Evolutionary conservation across 2,888 invertebrate genomes (phyloP).

Genomic region (Drosophila multiciliata): DNA sequence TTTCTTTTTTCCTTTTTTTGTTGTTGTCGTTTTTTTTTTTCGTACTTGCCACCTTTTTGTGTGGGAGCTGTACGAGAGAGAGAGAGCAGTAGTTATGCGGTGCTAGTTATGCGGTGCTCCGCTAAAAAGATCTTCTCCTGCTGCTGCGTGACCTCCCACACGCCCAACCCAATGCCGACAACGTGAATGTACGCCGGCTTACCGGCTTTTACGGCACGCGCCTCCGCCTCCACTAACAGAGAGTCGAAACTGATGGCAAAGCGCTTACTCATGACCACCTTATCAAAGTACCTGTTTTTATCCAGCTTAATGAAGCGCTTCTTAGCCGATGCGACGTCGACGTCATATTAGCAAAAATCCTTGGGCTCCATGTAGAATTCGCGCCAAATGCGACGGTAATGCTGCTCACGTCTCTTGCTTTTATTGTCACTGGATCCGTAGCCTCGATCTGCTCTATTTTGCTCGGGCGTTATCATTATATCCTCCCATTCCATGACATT

Average conservation of each 20-base stretch:
- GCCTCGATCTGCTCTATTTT: constrained; percentile 86
- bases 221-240: constrained; percentile 88
- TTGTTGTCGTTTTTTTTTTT: too few relatives aligned
- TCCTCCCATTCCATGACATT: constrained; percentile 86
- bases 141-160: constrained; percentile 87
- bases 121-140: constrained; percentile 88
- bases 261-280: constrained; percentile 83
- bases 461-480: constrained; percentile 85
- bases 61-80: too few relatives aligned
- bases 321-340: constrained; percentile 36
- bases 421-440: constrained; percentile 69
- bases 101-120: too few relatives aligned
- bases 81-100: too few relatives aligned
- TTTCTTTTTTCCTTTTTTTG: too few relatives aligned
- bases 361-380: constrained; percentile 71
- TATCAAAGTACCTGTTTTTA: constrained; percentile 73
- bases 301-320: constrained; percentile 28
- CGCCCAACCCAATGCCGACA: constrained; percentile 89
- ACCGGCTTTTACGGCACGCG: constrained; percentile 86
- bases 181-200: constrained; percentile 88
- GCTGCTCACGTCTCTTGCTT: constrained; percentile 17
- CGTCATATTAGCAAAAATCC: constrained; percentile 67
- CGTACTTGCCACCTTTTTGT: too few relatives aligned
- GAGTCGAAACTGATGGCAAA: constrained; percentile 87
- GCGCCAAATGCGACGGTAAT: constrained; percentile 78